Evolutionary conservation across 2,888 invertebrate genomes (phyloP).

Genomic region (Zhengitettix transpicula): DNA sequence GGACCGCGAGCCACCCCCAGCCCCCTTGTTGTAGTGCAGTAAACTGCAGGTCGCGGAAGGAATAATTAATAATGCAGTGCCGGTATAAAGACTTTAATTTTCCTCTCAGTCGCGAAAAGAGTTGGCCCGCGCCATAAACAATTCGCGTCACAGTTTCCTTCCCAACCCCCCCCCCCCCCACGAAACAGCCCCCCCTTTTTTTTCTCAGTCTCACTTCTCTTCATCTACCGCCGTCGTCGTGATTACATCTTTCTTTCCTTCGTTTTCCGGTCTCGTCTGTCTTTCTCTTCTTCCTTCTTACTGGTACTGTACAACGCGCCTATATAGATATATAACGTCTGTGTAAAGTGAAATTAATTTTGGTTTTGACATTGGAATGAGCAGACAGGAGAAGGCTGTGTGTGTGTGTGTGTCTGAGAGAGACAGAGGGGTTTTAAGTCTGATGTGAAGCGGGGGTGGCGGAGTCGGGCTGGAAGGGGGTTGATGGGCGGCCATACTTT

Average conservation of each 20-base stretch:
- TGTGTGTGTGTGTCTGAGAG: neutral
- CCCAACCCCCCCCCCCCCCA: no score
- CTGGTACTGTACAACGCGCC: neutral
- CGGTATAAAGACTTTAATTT: no score
- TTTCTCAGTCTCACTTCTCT: neutral
- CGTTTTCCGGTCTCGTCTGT: neutral
- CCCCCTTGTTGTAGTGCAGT: no score
- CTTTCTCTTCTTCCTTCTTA: no score
- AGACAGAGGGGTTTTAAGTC: neutral
- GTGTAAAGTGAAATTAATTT: neutral
- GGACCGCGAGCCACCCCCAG: no score
- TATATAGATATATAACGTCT: neutral
- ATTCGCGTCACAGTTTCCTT: no score
- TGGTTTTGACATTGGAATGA: neutral
- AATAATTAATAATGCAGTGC: no score
- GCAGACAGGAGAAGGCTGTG: neutral
- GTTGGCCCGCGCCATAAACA: no score
- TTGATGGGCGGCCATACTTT: constrained; percentile 9
- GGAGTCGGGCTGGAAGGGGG: neutral
- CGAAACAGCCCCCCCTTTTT: no score
- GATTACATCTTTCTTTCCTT: neutral
- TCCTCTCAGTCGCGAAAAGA: no score
- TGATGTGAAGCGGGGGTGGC: neutral
- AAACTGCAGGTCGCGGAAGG: no score
- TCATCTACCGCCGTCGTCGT: neutral